A percentile compares a stretch with the other conserved stretches of the same genome.
These are phyloP conservation scores for Blera fallax DNA, from an alignment of 2,888 invertebrate genomes.

Conservation along the genomic window DNA sequence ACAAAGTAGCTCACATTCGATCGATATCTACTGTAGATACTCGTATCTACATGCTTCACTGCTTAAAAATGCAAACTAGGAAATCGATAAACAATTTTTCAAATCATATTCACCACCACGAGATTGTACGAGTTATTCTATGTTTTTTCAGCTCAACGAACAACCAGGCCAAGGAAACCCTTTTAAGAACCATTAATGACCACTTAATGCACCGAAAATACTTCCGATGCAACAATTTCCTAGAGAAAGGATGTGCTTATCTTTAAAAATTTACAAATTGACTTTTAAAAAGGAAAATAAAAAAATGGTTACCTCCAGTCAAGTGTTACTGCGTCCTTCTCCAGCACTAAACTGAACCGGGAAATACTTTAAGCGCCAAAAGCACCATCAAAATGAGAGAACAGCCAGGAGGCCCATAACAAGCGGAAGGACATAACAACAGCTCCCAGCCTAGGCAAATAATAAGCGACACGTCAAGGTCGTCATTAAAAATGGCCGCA, in stretches of 20 bases:
- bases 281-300: constrained; percentile 1
- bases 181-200: background rate
- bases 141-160: background rate
- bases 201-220: background rate
- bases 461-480: constrained; percentile 63
- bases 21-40: background rate
- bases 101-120: background rate
- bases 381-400: constrained; percentile 44
- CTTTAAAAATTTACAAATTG: background rate
- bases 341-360: constrained; percentile 46
- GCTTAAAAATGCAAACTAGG: background rate
- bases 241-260: background rate
- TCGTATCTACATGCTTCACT: too few species aligned
- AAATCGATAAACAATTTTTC: constrained; percentile 15
- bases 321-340: constrained; percentile 29
- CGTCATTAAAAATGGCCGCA: constrained; percentile 60
- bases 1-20: background rate
- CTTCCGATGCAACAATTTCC: background rate
- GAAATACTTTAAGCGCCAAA: constrained; percentile 54
- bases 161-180: background rate
- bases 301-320: constrained; percentile 4
- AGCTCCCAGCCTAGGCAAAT: background rate
- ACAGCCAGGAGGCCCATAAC: constrained; percentile 4
- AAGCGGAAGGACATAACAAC: constrained; percentile 53
- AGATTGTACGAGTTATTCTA: too few species aligned